These are phyloP conservation scores for Dendroctonus valens DNA, from an alignment of 1,140 invertebrate species.

Conservation along the genomic window DNA sequence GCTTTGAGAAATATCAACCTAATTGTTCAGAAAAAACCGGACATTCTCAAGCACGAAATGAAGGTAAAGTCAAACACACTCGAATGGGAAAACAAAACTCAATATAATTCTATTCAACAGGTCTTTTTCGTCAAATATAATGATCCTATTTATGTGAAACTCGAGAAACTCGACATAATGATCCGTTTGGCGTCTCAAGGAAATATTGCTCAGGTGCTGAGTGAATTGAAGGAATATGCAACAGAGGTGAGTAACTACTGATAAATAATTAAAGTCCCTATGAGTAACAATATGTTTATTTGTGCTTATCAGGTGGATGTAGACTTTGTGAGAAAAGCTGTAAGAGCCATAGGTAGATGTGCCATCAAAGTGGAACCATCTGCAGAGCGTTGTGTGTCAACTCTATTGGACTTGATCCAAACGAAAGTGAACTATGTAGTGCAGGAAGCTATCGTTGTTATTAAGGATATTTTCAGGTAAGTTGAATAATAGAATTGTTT, in stretches of 20 bases:
- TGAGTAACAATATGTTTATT: not conserved
- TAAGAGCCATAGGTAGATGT: slow-evolving; percentile 96
- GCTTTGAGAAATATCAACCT: slow-evolving; percentile 98
- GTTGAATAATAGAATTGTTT: too few relatives aligned
- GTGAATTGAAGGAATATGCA: slow-evolving; percentile 98
- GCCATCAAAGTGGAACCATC: slow-evolving; percentile 99
- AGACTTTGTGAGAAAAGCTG: slow-evolving; percentile 99
- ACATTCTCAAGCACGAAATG: slow-evolving; percentile 99
- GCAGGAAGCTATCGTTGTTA: slow-evolving; percentile 99
- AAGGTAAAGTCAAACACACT: slow-evolving; percentile 63
- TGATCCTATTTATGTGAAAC: slow-evolving; percentile 99
- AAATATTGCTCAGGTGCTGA: slow-evolving; percentile 98
- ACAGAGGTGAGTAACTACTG: slow-evolving; percentile 70
- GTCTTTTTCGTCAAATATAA: slow-evolving; percentile 99
- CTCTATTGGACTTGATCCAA: slow-evolving; percentile 97
- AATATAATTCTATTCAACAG: slow-evolving; percentile 49
- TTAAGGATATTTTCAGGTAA: slow-evolving; percentile 94
- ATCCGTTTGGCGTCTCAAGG: slow-evolving; percentile 96
- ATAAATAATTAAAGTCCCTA: not conserved
- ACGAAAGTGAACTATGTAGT: slow-evolving; percentile 99
- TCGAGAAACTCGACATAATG: slow-evolving; percentile 99
- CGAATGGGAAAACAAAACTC: not conserved
- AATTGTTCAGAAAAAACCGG: slow-evolving; percentile 98
- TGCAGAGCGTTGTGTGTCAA: slow-evolving; percentile 97
- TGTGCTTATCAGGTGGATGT: slow-evolving; percentile 71